A percentile compares a stretch with the other conserved stretches of the same genome.
Evolutionary conservation across 1,140 invertebrate species (phyloP).

Genomic region (Drosophila nebulosa): DNA sequence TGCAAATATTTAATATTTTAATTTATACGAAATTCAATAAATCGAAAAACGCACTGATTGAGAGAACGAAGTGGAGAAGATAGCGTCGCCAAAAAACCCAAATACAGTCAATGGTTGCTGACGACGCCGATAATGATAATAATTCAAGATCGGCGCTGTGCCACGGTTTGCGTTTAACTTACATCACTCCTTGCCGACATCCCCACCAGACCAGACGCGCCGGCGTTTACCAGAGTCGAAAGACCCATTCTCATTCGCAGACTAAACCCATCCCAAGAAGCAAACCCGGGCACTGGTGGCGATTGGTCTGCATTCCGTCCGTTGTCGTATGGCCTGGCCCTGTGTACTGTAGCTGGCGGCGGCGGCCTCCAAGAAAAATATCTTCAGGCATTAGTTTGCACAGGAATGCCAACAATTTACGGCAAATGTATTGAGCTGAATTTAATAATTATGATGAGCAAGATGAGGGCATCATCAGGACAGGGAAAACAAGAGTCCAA

Average conservation of each 20-base stretch:
- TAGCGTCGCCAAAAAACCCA: conserved; percentile 53
- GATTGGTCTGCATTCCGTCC: conserved; percentile 76
- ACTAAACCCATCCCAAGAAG: conserved; percentile 10
- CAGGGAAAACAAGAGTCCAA: not conserved
- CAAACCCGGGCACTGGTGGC: conserved; percentile 56
- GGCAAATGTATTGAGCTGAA: conserved; percentile 79
- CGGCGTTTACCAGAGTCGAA: conserved; percentile 46
- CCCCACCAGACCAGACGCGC: conserved; percentile 55
- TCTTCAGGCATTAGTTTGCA: conserved; percentile 69
- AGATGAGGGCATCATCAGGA: conserved; percentile 12
- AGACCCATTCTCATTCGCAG: conserved; percentile 19
- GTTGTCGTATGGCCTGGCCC: conserved; percentile 63
- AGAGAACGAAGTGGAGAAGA: conserved; percentile 13
- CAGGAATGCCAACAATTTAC: conserved; percentile 64
- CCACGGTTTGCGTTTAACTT: conserved; percentile 70
- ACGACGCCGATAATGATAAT: conserved; percentile 14
- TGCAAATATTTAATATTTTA: conserved; percentile 78
- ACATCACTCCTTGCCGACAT: conserved; percentile 56
- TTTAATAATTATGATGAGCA: conserved; percentile 72
- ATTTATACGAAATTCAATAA: conserved; percentile 80
- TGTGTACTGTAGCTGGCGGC: conserved; percentile 13
- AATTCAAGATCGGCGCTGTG: conserved; percentile 72
- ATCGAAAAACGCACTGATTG: conserved; percentile 68
- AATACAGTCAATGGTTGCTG: not conserved
- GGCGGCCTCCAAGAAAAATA: conserved; percentile 47